A percentile compares a stretch with the other conserved stretches of the same genome.
Evolutionary conservation across 2,888 invertebrate species (phyloP).

Genomic region (Pheosia tremula): DNA sequence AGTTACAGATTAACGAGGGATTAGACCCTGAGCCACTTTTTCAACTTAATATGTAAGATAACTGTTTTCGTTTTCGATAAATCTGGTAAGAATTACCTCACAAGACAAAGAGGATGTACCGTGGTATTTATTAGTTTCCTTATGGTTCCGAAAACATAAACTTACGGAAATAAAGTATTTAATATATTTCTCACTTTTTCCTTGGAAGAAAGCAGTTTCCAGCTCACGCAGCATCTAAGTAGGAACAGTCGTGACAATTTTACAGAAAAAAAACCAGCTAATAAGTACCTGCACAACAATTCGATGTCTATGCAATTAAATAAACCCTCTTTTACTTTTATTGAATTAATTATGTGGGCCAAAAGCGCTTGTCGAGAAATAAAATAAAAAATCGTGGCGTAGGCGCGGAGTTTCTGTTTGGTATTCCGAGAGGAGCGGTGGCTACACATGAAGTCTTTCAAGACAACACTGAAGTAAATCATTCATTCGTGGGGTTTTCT

Average conservation of each 20-base stretch:
- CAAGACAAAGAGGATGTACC: too few relatives aligned
- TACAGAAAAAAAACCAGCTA: neutral
- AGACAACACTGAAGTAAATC: slow-evolving; percentile 9
- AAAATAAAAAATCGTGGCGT: neutral
- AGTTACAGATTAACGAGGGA: slow-evolving; percentile 44
- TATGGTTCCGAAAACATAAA: too few relatives aligned
- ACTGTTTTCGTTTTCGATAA: neutral
- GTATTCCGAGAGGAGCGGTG: slow-evolving; percentile 13
- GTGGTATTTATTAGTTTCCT: too few relatives aligned
- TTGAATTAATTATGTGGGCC: slow-evolving; percentile 4
- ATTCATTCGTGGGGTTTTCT: slow-evolving; percentile 12
- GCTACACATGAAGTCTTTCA: slow-evolving; percentile 13
- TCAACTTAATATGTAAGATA: neutral
- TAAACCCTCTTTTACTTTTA: slow-evolving; percentile 2
- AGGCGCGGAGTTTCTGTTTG: slow-evolving; percentile 15
- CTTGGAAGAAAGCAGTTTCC: too few relatives aligned
- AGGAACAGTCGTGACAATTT: neutral
- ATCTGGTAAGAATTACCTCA: neutral
- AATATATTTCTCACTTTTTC: too few relatives aligned
- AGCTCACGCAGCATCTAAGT: too few relatives aligned
- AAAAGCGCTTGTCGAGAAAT: slow-evolving; percentile 1
- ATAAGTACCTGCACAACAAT: neutral
- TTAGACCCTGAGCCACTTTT: slow-evolving; percentile 28
- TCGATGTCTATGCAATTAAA: slow-evolving; percentile 1
- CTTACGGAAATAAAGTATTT: too few relatives aligned